Percentiles rank a stretch among this genome's conserved stretches.
phyloP scores from a whole-genome alignment of 2,113 vertebrate genomes.

The Terrapene triunguis region DNA sequence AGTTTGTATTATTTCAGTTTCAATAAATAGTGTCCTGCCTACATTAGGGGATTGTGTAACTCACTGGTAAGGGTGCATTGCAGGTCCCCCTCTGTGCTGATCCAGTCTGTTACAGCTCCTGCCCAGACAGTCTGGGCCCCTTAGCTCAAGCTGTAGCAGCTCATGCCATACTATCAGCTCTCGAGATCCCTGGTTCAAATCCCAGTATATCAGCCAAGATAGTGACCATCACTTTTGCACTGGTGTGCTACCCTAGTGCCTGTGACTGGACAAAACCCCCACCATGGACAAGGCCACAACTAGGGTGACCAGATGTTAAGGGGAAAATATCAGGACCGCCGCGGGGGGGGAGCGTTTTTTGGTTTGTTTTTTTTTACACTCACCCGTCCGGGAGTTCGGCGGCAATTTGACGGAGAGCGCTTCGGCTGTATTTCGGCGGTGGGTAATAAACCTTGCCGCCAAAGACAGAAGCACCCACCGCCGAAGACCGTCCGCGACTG shows the following conservation, averaged over 20 bases:
- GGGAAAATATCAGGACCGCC: too few species aligned
- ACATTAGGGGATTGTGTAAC: background rate
- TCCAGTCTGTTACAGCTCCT: background rate
- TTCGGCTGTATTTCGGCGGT: too few species aligned
- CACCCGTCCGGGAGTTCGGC: too few species aligned
- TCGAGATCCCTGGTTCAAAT: background rate
- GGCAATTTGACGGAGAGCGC: too few species aligned
- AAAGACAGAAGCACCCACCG: too few species aligned
- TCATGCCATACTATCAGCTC: background rate
- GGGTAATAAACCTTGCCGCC: too few species aligned
- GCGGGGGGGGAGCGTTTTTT: too few species aligned
- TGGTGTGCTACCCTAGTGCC: background rate
- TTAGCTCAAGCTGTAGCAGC: background rate
- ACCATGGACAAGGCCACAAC: background rate
- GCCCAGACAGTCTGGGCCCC: background rate
- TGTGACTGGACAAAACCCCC: background rate
- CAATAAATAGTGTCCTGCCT: background rate
- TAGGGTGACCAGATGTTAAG: too few species aligned
- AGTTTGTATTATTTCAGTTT: background rate
- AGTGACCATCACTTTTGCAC: background rate
- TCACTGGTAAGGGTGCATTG: background rate
- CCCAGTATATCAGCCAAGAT: too few species aligned
- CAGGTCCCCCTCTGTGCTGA: rapidly evolving
- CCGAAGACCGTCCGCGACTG: too few species aligned
- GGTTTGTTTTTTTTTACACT: too few species aligned